Evolutionary conservation across 2,113 vertebrate species (phyloP), one percentile per base, ranked within the genome.

Genomic region (Pachyramphus minor): DNA sequence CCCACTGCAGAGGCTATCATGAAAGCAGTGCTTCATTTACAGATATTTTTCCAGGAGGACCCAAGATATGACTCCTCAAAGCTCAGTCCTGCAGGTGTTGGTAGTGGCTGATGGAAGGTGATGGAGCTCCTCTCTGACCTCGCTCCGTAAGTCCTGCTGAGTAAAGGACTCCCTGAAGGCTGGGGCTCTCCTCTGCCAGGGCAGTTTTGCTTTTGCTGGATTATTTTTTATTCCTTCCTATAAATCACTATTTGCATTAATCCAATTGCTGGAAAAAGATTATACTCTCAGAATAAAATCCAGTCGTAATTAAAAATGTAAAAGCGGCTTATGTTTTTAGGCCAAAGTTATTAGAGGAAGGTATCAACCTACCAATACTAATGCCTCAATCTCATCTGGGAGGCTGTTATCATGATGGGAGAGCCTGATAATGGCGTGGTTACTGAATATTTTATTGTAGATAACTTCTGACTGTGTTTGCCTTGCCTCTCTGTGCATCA

Each of bases 261-360:
- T 96, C 96, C 93, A 96, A 94, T 96, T 96, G 73, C 42, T 86
- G 81, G 91, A 76, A 91, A 87, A 84, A 25, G 93, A 94, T 96
- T 96, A 79, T 82, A 75, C 87, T 45, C 84, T 69, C 66, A 56
- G 69, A 87, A 84, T 92, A 96, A 91, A 95, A 94, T 87, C 81
- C 28, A 1, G 41, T 17, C 1, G 0, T 96, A 94, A 96, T 96
- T 96, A 96, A 95, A 96, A 95, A 91, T 93, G 49, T 67, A 79
- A 93, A 96, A 95, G 96, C 84, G 0, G 93, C 87, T 97, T 97
- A 94, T 42, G 77, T 94, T 97, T 97, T 95, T 91, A 96, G 96
- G 94, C 52, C 93, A 96, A 75, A 94, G 89, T 87, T 95, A 92
- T 95, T 96, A 91, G 49, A 82, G 69, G 77, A 58, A 76, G 45